These are phyloP conservation scores for Anisognathus igniventris DNA, from an alignment of 2,797 vertebrate species.

Conservation along the genomic window DNA sequence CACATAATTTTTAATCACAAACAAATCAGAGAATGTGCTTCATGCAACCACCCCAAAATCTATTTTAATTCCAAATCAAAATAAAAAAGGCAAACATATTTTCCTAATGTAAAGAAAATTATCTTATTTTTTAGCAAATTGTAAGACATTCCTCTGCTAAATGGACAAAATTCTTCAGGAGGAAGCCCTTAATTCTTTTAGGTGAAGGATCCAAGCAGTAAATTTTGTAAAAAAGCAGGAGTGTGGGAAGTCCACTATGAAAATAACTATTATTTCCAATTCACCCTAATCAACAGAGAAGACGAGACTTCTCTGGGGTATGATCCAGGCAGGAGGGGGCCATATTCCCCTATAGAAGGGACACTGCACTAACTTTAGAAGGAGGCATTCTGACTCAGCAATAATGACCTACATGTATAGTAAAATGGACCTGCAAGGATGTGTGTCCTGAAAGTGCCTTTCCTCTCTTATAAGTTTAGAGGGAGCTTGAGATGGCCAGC, in stretches of 20 bases:
- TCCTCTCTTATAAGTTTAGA: neutral
- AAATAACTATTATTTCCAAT: neutral
- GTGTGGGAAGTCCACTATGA: neutral
- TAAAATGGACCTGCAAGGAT: neutral
- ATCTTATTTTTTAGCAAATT: neutral
- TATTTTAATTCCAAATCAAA: neutral
- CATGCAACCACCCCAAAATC: neutral
- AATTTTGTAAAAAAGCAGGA: accelerated
- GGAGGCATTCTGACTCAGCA: neutral
- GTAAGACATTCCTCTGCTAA: neutral
- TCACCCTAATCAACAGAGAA: neutral
- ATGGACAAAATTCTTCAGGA: neutral
- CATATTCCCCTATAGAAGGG: accelerated
- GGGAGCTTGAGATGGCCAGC: neutral
- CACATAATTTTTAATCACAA: neutral
- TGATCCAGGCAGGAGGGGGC: neutral
- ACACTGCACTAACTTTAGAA: neutral
- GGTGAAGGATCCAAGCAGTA: neutral
- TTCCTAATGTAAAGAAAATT: neutral
- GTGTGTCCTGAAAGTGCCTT: neutral
- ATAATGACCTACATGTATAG: neutral
- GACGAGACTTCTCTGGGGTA: neutral
- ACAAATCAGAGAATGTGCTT: neutral
- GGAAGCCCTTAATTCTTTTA: neutral
- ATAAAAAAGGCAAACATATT: neutral